These are phyloP conservation scores for Eilema depressum DNA, from an alignment of 2,888 invertebrate genomes.

Conservation along the genomic window DNA sequence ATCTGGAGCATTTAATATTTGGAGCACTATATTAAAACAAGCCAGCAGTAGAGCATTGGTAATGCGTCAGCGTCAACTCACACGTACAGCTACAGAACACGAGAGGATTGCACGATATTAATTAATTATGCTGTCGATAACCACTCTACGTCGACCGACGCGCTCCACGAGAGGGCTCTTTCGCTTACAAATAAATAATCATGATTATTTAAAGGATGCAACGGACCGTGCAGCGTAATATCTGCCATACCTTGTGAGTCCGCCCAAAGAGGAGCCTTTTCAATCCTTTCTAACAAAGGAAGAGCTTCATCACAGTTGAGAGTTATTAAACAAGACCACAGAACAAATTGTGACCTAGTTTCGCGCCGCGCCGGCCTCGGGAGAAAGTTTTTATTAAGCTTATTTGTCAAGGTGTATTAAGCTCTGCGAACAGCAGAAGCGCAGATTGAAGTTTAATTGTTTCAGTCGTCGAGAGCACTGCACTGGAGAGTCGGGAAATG, in stretches of 20 bases:
- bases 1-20: background rate
- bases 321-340: slow-evolving; percentile 33
- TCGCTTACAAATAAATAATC: slow-evolving; percentile 1
- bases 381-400: slow-evolving; percentile 41
- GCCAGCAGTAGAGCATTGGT: background rate
- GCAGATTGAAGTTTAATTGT: slow-evolving; percentile 21
- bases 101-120: background rate
- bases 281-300: slow-evolving; percentile 24
- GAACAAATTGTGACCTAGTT: slow-evolving; percentile 26
- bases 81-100: background rate
- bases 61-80: slow-evolving; percentile 1
- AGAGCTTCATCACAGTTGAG: slow-evolving; percentile 17
- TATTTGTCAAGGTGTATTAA: slow-evolving; percentile 44
- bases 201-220: background rate
- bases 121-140: background rate
- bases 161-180: background rate
- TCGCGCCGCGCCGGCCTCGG: slow-evolving; percentile 16
- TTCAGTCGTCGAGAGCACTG: background rate
- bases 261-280: slow-evolving; percentile 12
- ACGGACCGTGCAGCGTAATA: slow-evolving; percentile 5
- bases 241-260: background rate
- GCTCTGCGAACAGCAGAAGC: slow-evolving; percentile 17
- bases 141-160: background rate
- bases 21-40: slow-evolving; percentile 10
- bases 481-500: background rate